Evolutionary conservation across 2,888 invertebrate species (phyloP), one percentile per base, ranked within the genome.

Genomic region (Meliscaeva auricollis): DNA sequence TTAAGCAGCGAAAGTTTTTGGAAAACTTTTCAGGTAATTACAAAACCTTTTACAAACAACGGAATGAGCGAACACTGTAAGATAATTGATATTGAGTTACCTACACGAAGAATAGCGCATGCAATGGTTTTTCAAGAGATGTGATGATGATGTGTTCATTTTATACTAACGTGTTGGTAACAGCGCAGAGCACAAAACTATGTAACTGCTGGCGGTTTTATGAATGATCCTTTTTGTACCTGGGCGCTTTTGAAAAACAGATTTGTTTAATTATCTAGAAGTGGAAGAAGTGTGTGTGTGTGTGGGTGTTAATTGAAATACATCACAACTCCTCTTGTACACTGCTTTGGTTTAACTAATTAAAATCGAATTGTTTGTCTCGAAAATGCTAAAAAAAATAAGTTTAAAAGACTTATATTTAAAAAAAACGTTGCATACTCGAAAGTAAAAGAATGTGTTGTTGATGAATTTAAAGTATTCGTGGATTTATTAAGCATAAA

Each of bases 11-110:
- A 75, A 81, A 81, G 75, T 81, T 81, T 81, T 81, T 41, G 48
- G 62, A 70, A 70, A 81, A 81, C 70, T 81, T 81, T 81, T 75
- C 62, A 81, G 75, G 75, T 81, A 81, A 81, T 81, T 81, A 81
- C 81, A 70, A 70, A 75, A 64, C 81, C 75, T 70, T 75, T 75
- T 64, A 70, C 75, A 50, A 75, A 70, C 64, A 70, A 20, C 52
- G 52, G 74, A 81, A 69, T 56, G 73, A 64, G 70, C 56, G 62
- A 81, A 75, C 56, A 75, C 50, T 56, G 32, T 64, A 30, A 48
- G 69, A 64, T 81, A 81, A 81, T 81, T 81, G 81, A 81, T 75
- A 81, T 81, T 70, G 81, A 81, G 68, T 75, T 81, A 58, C 35
- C 58, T 58, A 70, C 80, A 56, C 69, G 50, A 52, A 17, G 52